These are phyloP conservation scores for Phalangium opilio DNA, from an alignment of 2,888 invertebrate genomes.

Conservation along the genomic window DNA sequence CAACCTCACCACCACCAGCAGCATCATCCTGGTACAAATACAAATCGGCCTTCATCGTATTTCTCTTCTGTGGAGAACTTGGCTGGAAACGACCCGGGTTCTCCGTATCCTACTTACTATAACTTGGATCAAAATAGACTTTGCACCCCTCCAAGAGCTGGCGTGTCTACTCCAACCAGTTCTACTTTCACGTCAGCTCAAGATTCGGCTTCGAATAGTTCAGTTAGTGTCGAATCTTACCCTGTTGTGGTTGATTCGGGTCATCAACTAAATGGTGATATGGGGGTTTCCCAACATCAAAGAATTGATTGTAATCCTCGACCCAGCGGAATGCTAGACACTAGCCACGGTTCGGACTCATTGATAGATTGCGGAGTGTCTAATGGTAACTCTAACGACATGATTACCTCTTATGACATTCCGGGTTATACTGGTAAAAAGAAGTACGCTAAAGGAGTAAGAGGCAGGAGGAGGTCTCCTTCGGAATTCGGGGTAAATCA, in stretches of 20 bases:
- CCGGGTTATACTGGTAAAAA: no score
- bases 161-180: conserved; percentile 15
- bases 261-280: conserved; percentile 14
- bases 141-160: conserved; percentile 19
- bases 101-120: conserved; percentile 21
- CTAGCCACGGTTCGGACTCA: no score
- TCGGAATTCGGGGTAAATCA: no score
- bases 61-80: conserved; percentile 15
- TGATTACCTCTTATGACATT: no score
- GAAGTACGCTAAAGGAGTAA: no score
- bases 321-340: no score
- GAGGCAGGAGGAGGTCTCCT: no score
- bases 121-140: conserved; percentile 20
- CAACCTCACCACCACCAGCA: neutral
- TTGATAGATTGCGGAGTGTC: no score
- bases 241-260: conserved; percentile 3
- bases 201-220: conserved; percentile 16
- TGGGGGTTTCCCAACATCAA: conserved; percentile 5
- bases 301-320: no score
- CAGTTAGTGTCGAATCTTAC: conserved; percentile 15
- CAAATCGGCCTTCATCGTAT: conserved; percentile 13
- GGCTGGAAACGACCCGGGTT: conserved; percentile 16
- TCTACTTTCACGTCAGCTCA: conserved; percentile 15
- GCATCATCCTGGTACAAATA: neutral
- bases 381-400: no score